phyloP scores from a whole-genome alignment of 1,140 invertebrate genomes.

The Drosophila equinoxialis region DNA sequence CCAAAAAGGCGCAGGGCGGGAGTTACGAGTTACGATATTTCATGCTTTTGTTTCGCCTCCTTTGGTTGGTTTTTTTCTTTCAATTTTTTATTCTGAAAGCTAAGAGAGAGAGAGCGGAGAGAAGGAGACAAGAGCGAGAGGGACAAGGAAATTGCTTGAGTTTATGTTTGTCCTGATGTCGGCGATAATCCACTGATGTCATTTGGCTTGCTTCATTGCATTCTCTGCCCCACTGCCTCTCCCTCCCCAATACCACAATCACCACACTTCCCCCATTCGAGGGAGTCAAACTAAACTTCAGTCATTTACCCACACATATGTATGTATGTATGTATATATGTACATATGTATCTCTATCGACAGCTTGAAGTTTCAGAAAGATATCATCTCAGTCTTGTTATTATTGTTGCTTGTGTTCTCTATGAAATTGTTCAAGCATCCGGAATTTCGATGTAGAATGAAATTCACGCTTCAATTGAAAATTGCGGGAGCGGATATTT shows the following conservation, averaged over 20 bases:
- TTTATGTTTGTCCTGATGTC: slow-evolving; percentile 68
- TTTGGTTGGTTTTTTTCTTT: slow-evolving; percentile 50
- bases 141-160: slow-evolving; percentile 65
- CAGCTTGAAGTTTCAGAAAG: slow-evolving; percentile 58
- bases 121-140: slow-evolving; percentile 2
- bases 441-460: slow-evolving; percentile 57
- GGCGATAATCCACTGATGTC: slow-evolving; percentile 80
- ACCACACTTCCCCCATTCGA: slow-evolving; percentile 4
- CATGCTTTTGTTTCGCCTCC: slow-evolving; percentile 71
- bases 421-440: slow-evolving; percentile 69
- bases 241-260: not conserved
- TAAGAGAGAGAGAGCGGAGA: slow-evolving; percentile 11
- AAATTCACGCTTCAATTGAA: slow-evolving; percentile 79
- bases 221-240: slow-evolving; percentile 23
- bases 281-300: slow-evolving; percentile 52
- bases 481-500: slow-evolving; percentile 73
- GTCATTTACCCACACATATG: not conserved
- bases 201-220: slow-evolving; percentile 72
- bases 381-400: slow-evolving; percentile 31
- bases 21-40: slow-evolving; percentile 58
- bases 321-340: slow-evolving; percentile 15
- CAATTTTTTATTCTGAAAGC: slow-evolving; percentile 69
- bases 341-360: slow-evolving; percentile 58
- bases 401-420: slow-evolving; percentile 34
- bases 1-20: slow-evolving; percentile 34